Evolutionary conservation across 2,888 invertebrate species (phyloP), one percentile per base, ranked within the genome.

Genomic region (Linnaemya tessellans): DNA sequence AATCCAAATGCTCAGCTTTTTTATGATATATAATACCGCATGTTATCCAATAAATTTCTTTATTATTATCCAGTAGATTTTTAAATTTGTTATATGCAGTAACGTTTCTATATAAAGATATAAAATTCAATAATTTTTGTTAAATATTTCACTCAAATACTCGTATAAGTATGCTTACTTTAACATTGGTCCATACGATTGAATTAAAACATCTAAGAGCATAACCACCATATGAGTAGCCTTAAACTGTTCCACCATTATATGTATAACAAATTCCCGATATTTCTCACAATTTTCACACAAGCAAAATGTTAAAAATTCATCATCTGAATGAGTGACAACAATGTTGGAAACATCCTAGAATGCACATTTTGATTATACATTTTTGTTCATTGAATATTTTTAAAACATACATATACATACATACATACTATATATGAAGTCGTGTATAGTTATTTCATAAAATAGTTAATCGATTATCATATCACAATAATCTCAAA

Each of bases 201-300:
- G 92, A 73, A 89, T 90, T 15, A 92, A 88, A 30, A 90, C 91
- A 84, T 91, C 90, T 54, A 91, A 89, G 49, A 92, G 86, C 90
- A 92, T 91, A 43, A 91, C 90, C 68, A 92, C 92, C 89, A 92
- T 91, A 87, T 91, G 90, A 58, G 92, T 90, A 85, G 92, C 91
- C 87, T 91, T 92, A 87, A 92, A 91, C 87, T 92, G 92, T 87
- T 92, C 92, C 87, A 91, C 91, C 90, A 92, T 91, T 64, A 92
- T 88, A 73, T 90, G 90, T 82, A 92, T 89, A 67, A 92, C 91
- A 71, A 91, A 89, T 89, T 92, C 92, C 51, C 92, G 91, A 88
- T 92, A 92, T 87, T 91, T 90, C 87, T 92, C 88, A 88, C 92
- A 92, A 86, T 90, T 89, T 86, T 90, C 90, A 87, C 92, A 92